A percentile compares a stretch with the other conserved stretches of the same genome.
phyloP scores from a whole-genome alignment of 2,113 vertebrate species.

The Microcebus lehilahytsara region DNA sequence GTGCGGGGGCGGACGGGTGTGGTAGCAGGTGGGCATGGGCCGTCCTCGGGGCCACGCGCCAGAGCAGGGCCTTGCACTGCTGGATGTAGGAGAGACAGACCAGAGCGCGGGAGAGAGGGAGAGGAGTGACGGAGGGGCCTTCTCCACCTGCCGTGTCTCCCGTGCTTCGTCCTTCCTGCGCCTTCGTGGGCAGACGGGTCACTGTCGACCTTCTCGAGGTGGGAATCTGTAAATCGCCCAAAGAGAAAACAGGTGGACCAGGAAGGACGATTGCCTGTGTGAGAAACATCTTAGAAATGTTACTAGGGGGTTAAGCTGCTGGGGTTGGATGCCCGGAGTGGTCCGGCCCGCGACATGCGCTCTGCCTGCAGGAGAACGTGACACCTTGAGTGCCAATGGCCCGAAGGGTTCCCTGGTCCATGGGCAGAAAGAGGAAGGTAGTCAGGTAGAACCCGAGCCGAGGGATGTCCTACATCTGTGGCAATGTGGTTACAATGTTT shows the following conservation, averaged over 20 bases:
- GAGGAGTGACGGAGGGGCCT: too few species aligned
- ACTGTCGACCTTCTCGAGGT: too few species aligned
- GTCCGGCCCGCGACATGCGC: accelerated
- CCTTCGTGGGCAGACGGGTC: accelerated
- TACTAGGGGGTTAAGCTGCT: too few species aligned
- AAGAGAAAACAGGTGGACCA: neutral
- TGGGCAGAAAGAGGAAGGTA: too few species aligned
- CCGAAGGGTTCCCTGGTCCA: neutral
- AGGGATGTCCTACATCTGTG: neutral
- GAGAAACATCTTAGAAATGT: neutral
- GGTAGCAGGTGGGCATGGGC: neutral
- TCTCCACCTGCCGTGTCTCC: accelerated
- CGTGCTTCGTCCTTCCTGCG: accelerated
- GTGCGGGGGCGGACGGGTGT: neutral
- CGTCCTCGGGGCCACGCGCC: neutral
- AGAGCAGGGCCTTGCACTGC: neutral
- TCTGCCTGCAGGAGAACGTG: neutral
- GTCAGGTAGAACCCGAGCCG: accelerated
- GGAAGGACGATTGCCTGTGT: neutral
- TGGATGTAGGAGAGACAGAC: neutral
- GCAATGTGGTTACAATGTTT: neutral
- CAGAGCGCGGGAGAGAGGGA: neutral
- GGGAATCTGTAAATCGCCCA: accelerated
- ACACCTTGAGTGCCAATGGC: neutral
- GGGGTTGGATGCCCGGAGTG: accelerated